These are phyloP conservation scores for Zaprionus davidi DNA, from an alignment of 1,140 invertebrate species.

Conservation along the genomic window DNA sequence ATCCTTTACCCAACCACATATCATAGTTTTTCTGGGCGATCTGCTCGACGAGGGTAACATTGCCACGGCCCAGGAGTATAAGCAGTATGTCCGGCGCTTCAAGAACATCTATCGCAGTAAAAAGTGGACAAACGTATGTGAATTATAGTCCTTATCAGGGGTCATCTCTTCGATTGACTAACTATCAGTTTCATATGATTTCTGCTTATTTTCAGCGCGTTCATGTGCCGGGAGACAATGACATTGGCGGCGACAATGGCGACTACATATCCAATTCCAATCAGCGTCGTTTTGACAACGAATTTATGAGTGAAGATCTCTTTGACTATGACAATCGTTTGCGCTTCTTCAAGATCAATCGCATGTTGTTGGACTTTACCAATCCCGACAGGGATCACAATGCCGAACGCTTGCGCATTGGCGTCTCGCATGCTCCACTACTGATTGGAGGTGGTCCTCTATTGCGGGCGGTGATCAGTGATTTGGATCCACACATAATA, in stretches of 20 bases:
- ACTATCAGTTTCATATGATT: conserved; percentile 86
- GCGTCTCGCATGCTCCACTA: conserved; percentile 89
- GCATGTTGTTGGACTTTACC: conserved; percentile 86
- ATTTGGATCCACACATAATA: conserved; percentile 89
- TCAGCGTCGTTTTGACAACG: conserved; percentile 90
- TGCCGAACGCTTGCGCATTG: conserved; percentile 87
- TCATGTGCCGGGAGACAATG: conserved; percentile 96
- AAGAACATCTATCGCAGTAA: conserved; percentile 88
- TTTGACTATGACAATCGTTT: conserved; percentile 86
- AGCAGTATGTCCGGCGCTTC: conserved; percentile 89
- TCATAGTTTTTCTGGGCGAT: conserved; percentile 96
- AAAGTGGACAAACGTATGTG: conserved; percentile 85
- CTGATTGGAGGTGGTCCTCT: conserved; percentile 87
- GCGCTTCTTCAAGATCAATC: conserved; percentile 89
- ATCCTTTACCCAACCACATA: conserved; percentile 91
- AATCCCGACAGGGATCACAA: conserved; percentile 87
- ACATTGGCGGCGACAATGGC: conserved; percentile 96
- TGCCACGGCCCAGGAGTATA: conserved; percentile 88
- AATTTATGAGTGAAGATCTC: conserved; percentile 89
- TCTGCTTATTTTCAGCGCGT: conserved; percentile 86
- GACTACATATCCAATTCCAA: conserved; percentile 90
- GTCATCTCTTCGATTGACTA: background rate
- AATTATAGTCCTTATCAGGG: background rate
- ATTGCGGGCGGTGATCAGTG: conserved; percentile 86
- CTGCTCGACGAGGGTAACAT: conserved; percentile 96